These are phyloP conservation scores for Nibea coibor DNA, from an alignment of 2,113 vertebrate species.

Conservation along the genomic window DNA sequence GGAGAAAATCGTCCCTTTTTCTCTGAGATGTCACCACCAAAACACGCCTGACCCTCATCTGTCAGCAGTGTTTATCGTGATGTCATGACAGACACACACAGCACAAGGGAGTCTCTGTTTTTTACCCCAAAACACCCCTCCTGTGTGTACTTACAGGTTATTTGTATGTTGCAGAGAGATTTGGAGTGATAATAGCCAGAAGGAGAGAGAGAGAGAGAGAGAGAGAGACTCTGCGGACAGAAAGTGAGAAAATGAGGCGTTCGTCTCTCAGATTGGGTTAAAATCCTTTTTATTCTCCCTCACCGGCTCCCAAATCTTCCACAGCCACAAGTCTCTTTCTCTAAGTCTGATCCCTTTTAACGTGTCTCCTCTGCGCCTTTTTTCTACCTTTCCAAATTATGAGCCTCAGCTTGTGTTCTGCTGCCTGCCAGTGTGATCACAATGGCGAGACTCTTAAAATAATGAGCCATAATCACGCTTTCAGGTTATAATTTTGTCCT, in stretches of 20 bases:
- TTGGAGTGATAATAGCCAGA: constrained; percentile 39
- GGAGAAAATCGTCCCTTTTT: constrained; percentile 7
- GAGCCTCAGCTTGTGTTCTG: constrained; percentile 1
- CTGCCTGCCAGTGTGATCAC: not conserved
- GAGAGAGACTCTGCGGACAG: constrained; percentile 17
- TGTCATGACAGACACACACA: constrained; percentile 51
- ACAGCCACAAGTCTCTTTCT: constrained; percentile 3
- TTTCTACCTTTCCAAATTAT: not conserved
- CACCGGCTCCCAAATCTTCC: constrained; percentile 36
- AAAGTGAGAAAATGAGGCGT: constrained; percentile 6
- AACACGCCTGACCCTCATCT: constrained; percentile 74
- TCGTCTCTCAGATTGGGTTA: constrained; percentile 18
- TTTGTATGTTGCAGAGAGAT: not conserved
- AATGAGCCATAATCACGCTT: accelerated
- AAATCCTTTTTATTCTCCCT: constrained; percentile 17
- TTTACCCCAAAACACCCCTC: constrained; percentile 3
- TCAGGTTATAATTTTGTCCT: not conserved
- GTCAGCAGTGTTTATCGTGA: constrained; percentile 65
- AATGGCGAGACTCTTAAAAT: constrained; percentile 7
- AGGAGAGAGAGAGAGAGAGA: constrained; percentile 15
- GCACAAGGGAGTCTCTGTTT: constrained; percentile 24
- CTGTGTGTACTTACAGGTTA: not conserved
- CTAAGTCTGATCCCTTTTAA: constrained; percentile 15
- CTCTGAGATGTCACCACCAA: constrained; percentile 36
- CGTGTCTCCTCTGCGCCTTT: constrained; percentile 8